Percentiles rank a stretch among this genome's conserved stretches.
Conservation (phyloP, 2,113 vertebrate species). For the Regulus satrapa region DNA sequence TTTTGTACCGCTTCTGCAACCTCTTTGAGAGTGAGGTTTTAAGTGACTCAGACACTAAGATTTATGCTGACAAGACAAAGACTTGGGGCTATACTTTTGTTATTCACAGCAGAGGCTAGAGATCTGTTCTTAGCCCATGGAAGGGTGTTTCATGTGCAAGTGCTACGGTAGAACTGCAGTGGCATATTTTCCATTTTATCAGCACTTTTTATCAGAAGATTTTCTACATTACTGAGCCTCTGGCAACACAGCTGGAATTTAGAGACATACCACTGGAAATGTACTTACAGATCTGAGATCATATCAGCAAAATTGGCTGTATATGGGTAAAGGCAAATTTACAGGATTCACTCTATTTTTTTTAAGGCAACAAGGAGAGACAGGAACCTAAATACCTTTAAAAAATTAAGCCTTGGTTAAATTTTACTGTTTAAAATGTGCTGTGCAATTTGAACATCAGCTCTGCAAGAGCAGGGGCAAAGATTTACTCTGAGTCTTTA, state of each 20-base stretch:
- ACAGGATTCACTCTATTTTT: not conserved
- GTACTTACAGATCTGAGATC: not conserved
- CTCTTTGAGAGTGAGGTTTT: not conserved
- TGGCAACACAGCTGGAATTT: constrained; percentile 20
- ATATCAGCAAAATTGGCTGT: not conserved
- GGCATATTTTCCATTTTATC: constrained; percentile 23
- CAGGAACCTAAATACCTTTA: not conserved
- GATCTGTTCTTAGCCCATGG: not conserved
- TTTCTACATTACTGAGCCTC: not conserved
- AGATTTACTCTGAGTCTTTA: not conserved
- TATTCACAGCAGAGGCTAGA: not conserved
- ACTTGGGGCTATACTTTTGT: not conserved
- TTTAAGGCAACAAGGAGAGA: not conserved
- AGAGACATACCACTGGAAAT: constrained; percentile 9
- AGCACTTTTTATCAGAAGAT: not conserved
- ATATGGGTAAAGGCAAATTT: not conserved
- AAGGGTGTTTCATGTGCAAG: not conserved
- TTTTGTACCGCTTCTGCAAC: not conserved
- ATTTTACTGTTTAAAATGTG: not conserved
- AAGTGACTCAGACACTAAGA: not conserved
- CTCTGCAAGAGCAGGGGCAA: not conserved
- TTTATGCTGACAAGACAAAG: not conserved
- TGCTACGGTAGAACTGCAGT: not conserved
- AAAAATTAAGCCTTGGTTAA: not conserved
- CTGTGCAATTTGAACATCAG: not conserved